These are phyloP conservation scores for Hyles lineata DNA, from an alignment of 2,888 invertebrate species.

Conservation along the genomic window DNA sequence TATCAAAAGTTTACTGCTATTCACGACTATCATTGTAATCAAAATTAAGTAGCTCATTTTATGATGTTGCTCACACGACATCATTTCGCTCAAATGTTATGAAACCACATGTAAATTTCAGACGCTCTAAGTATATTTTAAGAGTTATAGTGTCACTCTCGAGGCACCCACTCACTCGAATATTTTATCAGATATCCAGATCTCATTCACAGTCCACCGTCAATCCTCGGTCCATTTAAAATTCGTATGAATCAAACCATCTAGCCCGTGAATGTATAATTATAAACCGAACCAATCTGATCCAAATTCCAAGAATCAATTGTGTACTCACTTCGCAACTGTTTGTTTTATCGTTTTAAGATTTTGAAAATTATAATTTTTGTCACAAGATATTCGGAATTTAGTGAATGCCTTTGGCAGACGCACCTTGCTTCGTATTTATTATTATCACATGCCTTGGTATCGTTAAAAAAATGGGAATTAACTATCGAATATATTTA, in stretches of 20 bases:
- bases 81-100: background rate
- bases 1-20: slow-evolving; percentile 26
- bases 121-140: slow-evolving; percentile 38
- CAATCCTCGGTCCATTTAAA: slow-evolving; percentile 22
- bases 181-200: slow-evolving; percentile 44
- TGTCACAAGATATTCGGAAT: background rate
- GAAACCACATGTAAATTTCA: slow-evolving; percentile 22
- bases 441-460: background rate
- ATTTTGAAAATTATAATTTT: background rate
- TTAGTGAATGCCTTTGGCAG: background rate
- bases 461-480: background rate
- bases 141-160: slow-evolving; percentile 45
- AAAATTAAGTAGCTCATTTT: background rate
- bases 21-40: slow-evolving; percentile 16
- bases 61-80: background rate
- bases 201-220: background rate
- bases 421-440: background rate
- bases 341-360: background rate
- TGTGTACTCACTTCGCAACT: background rate
- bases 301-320: slow-evolving; percentile 22
- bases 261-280: slow-evolving; percentile 21
- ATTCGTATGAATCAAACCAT: slow-evolving; percentile 32
- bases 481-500: background rate
- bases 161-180: slow-evolving; percentile 49
- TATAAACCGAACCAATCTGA: slow-evolving; percentile 37